Evolutionary conservation across 2,113 vertebrate species (phyloP).

Genomic region (Scophthalmus maximus): DNA sequence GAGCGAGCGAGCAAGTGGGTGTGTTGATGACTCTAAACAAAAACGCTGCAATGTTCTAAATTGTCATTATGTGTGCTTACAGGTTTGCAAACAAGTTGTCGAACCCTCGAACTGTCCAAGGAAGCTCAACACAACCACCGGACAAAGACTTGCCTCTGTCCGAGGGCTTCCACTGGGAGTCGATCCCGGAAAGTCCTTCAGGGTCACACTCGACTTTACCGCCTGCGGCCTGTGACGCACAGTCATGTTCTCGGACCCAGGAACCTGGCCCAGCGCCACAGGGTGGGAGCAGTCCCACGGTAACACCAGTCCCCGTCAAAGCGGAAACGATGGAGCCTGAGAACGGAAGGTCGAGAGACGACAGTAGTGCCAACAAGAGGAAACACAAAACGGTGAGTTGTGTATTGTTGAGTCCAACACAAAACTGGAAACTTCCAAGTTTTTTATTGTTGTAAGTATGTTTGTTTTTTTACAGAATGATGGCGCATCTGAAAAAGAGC

Average conservation of each 20-base stretch:
- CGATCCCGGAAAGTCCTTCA: slow-evolving; percentile 66
- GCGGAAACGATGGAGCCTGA: slow-evolving; percentile 2
- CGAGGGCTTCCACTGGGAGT: slow-evolving; percentile 93
- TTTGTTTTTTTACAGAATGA: slow-evolving; percentile 35
- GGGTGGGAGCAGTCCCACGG: not conserved
- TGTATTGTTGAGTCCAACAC: not conserved
- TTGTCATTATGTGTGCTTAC: not conserved
- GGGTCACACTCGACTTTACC: slow-evolving; percentile 62
- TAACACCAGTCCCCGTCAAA: slow-evolving; percentile 5
- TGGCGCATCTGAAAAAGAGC: not conserved
- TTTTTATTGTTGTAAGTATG: not conserved
- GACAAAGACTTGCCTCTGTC: slow-evolving; percentile 79
- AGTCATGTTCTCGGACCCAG: not conserved
- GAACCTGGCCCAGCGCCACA: not conserved
- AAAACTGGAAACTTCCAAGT: not conserved
- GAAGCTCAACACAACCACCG: slow-evolving; percentile 73
- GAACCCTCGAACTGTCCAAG: slow-evolving; percentile 69
- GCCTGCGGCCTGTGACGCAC: slow-evolving; percentile 68
- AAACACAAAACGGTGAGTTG: slow-evolving; percentile 26
- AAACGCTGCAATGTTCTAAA: not conserved
- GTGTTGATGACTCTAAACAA: too few species aligned
- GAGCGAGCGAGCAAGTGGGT: too few species aligned
- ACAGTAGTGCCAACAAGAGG: slow-evolving; percentile 20
- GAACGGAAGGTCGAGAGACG: not conserved
- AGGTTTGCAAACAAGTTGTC: slow-evolving; percentile 91